Evolutionary conservation across 2,113 vertebrate species (phyloP).

Genomic region (Syrmaticus mikado): DNA sequence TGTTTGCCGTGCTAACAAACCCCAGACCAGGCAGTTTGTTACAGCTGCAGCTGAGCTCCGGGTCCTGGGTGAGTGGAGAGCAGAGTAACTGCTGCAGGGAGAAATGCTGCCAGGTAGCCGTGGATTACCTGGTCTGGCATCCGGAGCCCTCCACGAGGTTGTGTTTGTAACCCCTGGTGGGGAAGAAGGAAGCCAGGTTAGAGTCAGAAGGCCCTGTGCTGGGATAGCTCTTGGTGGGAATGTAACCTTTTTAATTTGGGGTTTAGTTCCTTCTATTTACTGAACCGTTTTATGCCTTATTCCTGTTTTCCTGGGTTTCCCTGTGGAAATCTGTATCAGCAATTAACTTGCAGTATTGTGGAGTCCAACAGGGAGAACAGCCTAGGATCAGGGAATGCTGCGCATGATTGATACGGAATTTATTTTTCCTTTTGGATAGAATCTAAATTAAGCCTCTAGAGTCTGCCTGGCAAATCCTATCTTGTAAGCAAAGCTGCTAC

Average conservation of each 20-base stretch:
- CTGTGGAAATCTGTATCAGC: slow-evolving; percentile 49
- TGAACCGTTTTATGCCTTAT: not conserved
- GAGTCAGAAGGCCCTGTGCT: not conserved
- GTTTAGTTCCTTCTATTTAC: slow-evolving; percentile 35
- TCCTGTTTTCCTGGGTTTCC: slow-evolving; percentile 31
- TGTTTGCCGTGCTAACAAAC: slow-evolving; percentile 94
- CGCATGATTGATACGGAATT: slow-evolving; percentile 64
- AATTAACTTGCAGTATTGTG: slow-evolving; percentile 35
- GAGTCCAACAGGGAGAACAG: slow-evolving; percentile 56
- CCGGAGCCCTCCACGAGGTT: not conserved
- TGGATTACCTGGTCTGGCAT: not conserved
- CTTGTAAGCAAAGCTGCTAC: slow-evolving; percentile 65
- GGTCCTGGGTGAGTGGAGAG: slow-evolving; percentile 85
- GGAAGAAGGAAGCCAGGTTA: not conserved
- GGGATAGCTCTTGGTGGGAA: not conserved
- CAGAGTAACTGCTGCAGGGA: not conserved
- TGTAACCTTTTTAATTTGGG: not conserved
- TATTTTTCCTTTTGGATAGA: slow-evolving; percentile 68
- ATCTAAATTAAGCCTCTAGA: slow-evolving; percentile 71
- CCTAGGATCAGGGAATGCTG: slow-evolving; percentile 34
- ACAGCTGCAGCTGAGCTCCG: slow-evolving; percentile 89
- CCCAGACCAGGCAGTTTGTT: slow-evolving; percentile 91
- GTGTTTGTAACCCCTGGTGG: fast-evolving
- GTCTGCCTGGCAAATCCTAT: slow-evolving; percentile 63
- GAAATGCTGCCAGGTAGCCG: not conserved